Conservation (phyloP, 2,888 invertebrate genomes). For the Thalpophila matura region DNA sequence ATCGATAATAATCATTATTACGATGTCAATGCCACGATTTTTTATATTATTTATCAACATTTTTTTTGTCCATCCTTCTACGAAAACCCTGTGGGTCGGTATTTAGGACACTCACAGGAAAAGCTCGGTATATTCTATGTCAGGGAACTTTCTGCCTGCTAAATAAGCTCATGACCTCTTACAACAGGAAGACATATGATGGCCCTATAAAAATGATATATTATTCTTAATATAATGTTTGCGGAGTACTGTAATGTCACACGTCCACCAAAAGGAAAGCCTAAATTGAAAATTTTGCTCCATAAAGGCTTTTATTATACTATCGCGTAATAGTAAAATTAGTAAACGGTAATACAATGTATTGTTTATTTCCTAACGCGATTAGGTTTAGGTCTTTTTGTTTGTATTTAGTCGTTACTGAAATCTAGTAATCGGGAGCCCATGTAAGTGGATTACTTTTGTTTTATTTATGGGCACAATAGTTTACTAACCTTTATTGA, state of each 20-base stretch:
- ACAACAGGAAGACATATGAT: slow-evolving; percentile 45
- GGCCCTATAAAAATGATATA: slow-evolving; percentile 69
- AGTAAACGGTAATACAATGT: slow-evolving; percentile 1
- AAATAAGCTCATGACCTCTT: not conserved
- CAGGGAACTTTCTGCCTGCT: not conserved
- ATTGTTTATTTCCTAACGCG: slow-evolving; percentile 3
- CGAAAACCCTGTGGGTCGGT: no score
- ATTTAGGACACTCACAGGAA: no score
- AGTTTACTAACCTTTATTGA: no score
- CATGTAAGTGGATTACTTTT: no score
- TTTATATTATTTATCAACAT: no score
- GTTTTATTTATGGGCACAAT: no score
- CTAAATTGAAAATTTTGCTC: slow-evolving; percentile 15
- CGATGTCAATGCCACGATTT: no score
- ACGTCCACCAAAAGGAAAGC: not conserved
- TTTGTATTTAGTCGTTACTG: not conserved
- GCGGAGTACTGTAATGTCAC: slow-evolving; percentile 8
- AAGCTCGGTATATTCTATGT: not conserved
- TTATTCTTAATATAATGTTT: slow-evolving; percentile 37
- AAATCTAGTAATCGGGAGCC: not conserved
- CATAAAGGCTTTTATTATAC: slow-evolving; percentile 8
- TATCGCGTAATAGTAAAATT: slow-evolving; percentile 11
- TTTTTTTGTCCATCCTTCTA: no score
- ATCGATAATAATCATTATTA: no score
- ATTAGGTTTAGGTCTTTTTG: not conserved